A percentile compares a stretch with the other conserved stretches of the same genome.
Conservation (phyloP, 2,888 invertebrate genomes). For the Eurytoma californica region DNA sequence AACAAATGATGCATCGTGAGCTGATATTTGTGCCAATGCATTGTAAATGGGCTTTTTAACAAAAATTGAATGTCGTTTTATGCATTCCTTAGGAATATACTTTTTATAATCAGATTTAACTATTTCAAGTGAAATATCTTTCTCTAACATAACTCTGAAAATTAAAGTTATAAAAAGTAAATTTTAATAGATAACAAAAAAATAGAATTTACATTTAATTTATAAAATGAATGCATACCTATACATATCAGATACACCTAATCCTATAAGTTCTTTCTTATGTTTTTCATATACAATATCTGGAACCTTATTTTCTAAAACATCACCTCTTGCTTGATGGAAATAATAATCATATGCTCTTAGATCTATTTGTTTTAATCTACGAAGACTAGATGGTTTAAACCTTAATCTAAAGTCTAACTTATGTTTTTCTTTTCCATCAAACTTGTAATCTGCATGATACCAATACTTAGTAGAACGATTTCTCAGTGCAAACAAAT, state of each 20-base stretch:
- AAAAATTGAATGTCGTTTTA: slow-evolving; percentile 85
- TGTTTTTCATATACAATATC: slow-evolving; percentile 88
- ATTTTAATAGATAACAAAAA: slow-evolving; percentile 59
- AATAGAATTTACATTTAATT: slow-evolving; percentile 61
- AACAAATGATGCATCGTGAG: slow-evolving; percentile 82
- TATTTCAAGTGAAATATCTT: slow-evolving; percentile 80
- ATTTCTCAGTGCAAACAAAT: slow-evolving; percentile 86
- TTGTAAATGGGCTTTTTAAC: slow-evolving; percentile 86
- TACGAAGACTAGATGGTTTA: slow-evolving; percentile 82
- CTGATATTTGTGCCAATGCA: slow-evolving; percentile 79
- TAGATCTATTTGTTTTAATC: slow-evolving; percentile 82
- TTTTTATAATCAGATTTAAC: slow-evolving; percentile 88
- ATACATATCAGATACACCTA: slow-evolving; percentile 92
- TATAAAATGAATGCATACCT: slow-evolving; percentile 64
- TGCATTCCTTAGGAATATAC: slow-evolving; percentile 88
- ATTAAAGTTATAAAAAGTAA: slow-evolving; percentile 37
- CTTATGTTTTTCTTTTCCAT: slow-evolving; percentile 76
- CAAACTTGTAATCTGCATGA: slow-evolving; percentile 79
- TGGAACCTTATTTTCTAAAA: slow-evolving; percentile 86
- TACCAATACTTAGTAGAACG: slow-evolving; percentile 82
- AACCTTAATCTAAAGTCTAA: slow-evolving; percentile 89
- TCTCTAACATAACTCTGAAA: slow-evolving; percentile 87
- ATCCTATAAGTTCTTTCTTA: slow-evolving; percentile 86
- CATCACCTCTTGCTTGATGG: slow-evolving; percentile 88
- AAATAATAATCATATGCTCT: slow-evolving; percentile 91